Conservation (phyloP, 92 coral and sea anemone genomes). For the Scolanthus callimorphus region DNA sequence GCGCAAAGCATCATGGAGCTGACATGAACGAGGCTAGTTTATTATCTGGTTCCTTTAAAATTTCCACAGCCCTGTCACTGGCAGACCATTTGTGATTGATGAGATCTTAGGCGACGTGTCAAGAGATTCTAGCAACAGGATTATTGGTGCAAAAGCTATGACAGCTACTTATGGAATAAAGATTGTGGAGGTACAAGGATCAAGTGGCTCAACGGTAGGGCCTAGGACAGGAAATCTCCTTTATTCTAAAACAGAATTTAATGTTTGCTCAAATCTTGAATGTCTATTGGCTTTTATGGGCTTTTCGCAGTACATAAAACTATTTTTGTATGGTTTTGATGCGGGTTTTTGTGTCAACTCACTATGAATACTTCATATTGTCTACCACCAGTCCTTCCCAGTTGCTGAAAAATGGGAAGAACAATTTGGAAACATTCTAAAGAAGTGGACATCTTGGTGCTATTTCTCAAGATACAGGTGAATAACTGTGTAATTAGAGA, state of each 20-base stretch:
- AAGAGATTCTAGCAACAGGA: slow-evolving; percentile 16
- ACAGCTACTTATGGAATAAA: slow-evolving; percentile 40
- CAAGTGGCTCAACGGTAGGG: background rate
- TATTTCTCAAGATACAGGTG: slow-evolving; percentile 43
- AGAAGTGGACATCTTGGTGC: slow-evolving; percentile 11
- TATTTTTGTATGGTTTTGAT: too few relatives aligned
- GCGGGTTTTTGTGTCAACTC: too few relatives aligned
- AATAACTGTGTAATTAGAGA: background rate
- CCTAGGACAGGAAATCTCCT: too few relatives aligned
- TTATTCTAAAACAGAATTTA: too few relatives aligned
- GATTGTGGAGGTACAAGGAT: slow-evolving; percentile 2
- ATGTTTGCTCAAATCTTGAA: too few relatives aligned
- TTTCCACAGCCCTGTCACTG: slow-evolving; percentile 58
- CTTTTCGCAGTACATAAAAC: too few relatives aligned
- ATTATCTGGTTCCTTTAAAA: background rate
- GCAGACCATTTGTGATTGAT: slow-evolving; percentile 37
- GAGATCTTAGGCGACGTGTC: slow-evolving; percentile 57
- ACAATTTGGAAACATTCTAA: slow-evolving; percentile 37
- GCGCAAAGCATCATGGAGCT: too few relatives aligned
- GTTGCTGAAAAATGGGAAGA: slow-evolving; percentile 56
- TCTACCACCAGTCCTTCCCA: background rate
- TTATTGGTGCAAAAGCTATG: slow-evolving; percentile 46
- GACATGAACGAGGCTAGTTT: too few relatives aligned
- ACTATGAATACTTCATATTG: too few relatives aligned
- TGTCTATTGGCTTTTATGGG: too few relatives aligned